Evolutionary conservation across 2,888 invertebrate genomes (phyloP), one percentile per base, ranked within the genome.

Genomic region (Endomychus coccineus): DNA sequence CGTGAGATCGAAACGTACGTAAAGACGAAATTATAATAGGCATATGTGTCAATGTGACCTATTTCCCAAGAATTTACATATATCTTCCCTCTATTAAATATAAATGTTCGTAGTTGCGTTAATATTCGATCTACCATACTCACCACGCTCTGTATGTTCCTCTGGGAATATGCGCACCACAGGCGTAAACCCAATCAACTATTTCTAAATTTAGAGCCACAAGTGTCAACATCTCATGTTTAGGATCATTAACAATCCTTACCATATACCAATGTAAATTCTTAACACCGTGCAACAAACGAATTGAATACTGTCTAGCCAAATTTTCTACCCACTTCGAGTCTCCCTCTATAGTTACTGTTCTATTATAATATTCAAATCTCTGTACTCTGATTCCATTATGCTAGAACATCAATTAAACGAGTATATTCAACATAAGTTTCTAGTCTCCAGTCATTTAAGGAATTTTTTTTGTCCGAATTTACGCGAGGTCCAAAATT

Each of bases 131-230:
- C 22, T 33, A 12, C n/a, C 32, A 28, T 19, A 58, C 65, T 66
- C 66, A 80, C 81, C 82, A 83, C 57, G 74, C 70, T 70, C 77
- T 69, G 43, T 73, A 68, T 7, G 68, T 59, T 13, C 66, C 67
- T 50, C 69, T 63, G 1, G 75, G 65, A 16, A 66, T 64, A 42
- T 72, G 70, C 1, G 82, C 80, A 36, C 74, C 71, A 55, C 88
- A 89, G 10, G 78, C 83, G 56, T 78, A 86, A 11, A 88, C 62
- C 89, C 89, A 90, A 44, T 85, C 80, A 27, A 71, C 74, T 14
- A 73, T 71, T 29, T 78, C 77, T 9, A 83, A 67, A 59, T 84
- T 82, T 1, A 78, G 59, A 0, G 78, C 72, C 51, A 85, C 77
- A 2, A 87, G 70, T 0, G 80, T 78, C 4, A 81, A 68, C 43